Percentiles rank a stretch among this genome's conserved stretches.
Evolutionary conservation across 1,140 invertebrate genomes (phyloP).

Genomic region (Aradophagus sp.): DNA sequence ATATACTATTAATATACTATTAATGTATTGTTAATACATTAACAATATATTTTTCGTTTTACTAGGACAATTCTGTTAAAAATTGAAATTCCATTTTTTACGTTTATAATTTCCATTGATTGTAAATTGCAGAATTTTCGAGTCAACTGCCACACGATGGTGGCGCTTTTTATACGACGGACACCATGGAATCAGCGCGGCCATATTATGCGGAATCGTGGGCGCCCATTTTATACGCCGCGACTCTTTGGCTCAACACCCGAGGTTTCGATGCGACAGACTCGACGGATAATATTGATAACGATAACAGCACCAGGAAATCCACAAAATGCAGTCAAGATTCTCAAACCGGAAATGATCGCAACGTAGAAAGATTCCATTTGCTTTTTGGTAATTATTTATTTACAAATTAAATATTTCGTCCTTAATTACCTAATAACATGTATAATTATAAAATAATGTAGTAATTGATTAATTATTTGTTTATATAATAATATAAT

Average conservation of each 20-base stretch:
- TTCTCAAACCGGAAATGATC: conserved; percentile 66
- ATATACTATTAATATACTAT: no score
- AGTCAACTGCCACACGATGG: conserved; percentile 96
- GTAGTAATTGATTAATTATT: no score
- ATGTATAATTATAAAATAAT: no score
- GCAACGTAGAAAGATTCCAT: conserved; percentile 81
- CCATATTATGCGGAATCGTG: conserved; percentile 93
- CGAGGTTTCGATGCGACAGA: conserved; percentile 76
- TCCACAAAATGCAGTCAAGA: conserved; percentile 71
- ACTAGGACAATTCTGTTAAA: no score
- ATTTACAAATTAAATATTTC: no score
- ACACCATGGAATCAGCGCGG: conserved; percentile 94
- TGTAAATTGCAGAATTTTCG: conserved; percentile 82
- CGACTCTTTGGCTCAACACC: conserved; percentile 89
- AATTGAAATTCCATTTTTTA: conserved; percentile 4
- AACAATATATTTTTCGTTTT: no score
- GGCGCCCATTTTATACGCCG: conserved; percentile 95
- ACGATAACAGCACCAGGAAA: conserved; percentile 67
- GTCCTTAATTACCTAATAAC: no score
- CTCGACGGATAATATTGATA: conserved; percentile 49
- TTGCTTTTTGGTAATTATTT: conserved; percentile 86
- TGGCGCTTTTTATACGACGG: conserved; percentile 97
- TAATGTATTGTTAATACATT: no score
- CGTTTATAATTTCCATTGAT: not conserved
- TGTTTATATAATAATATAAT: no score